A percentile compares a stretch with the other conserved stretches of the same genome.
phyloP scores from a whole-genome alignment of 1,140 invertebrate genomes.

The Drosophila repletoides region DNA sequence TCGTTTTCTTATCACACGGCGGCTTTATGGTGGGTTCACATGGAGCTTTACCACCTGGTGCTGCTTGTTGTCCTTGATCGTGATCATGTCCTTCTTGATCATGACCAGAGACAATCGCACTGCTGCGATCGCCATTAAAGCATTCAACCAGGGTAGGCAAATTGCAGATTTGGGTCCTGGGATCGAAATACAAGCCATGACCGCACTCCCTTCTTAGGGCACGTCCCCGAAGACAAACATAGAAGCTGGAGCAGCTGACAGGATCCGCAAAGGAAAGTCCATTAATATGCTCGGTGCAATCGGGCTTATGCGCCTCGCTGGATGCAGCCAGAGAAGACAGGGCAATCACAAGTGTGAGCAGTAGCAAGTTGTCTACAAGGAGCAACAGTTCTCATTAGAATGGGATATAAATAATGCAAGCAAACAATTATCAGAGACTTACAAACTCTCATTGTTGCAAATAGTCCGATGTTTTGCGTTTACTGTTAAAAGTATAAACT shows the following conservation, averaged over 20 bases:
- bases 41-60: slow-evolving; percentile 2
- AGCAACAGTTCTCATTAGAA: neutral
- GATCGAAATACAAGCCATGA: slow-evolving; percentile 44
- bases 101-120: neutral
- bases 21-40: slow-evolving; percentile 22
- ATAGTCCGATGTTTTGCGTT: slow-evolving; percentile 22
- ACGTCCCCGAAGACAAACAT: slow-evolving; percentile 48
- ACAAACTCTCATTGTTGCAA: slow-evolving; percentile 42
- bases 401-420: neutral
- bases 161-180: slow-evolving; percentile 42
- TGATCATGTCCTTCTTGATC: neutral
- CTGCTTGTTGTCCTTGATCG: neutral
- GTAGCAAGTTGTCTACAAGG: slow-evolving; percentile 43
- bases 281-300: slow-evolving; percentile 39
- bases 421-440: neutral
- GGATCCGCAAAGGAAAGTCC: slow-evolving; percentile 51
- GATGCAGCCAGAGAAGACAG: slow-evolving; percentile 19
- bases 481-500: slow-evolving; percentile 19
- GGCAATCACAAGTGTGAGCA: slow-evolving; percentile 46
- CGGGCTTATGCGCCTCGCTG: slow-evolving; percentile 19
- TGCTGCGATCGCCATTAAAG: slow-evolving; percentile 43
- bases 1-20: slow-evolving; percentile 20
- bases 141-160: slow-evolving; percentile 45
- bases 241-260: slow-evolving; percentile 50
- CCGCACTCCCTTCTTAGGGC: slow-evolving; percentile 43